Conservation (phyloP, 2,113 vertebrate species). For the Phrynosoma platyrhinos region DNA sequence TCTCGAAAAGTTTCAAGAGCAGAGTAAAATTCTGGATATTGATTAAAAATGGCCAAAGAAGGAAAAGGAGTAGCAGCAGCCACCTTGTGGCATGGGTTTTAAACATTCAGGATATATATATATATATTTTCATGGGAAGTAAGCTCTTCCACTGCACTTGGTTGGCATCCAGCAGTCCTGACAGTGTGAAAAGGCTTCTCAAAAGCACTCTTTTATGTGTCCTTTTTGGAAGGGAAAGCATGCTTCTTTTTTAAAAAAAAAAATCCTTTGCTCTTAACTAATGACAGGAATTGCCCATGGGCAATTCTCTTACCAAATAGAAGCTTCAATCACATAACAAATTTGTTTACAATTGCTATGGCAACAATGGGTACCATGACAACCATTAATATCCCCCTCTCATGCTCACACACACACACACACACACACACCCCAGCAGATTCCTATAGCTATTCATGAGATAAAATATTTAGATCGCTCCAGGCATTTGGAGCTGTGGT, state of each 20-base stretch:
- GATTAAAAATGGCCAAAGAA: not conserved
- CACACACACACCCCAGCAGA: not conserved
- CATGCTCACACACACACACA: conserved; percentile 17
- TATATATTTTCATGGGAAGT: conserved; percentile 22
- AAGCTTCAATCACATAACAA: conserved; percentile 40
- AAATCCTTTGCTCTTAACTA: not conserved
- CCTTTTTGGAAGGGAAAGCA: not conserved
- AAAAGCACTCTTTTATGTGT: conserved; percentile 21
- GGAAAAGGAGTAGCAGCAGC: not conserved
- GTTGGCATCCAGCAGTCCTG: not conserved
- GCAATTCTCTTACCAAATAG: conserved; percentile 38
- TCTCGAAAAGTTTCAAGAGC: not conserved
- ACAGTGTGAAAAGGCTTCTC: not conserved
- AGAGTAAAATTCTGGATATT: not conserved
- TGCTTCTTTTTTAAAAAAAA: not conserved
- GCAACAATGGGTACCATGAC: conserved; percentile 54
- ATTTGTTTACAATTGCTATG: conserved; percentile 72
- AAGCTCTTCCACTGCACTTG: not conserved
- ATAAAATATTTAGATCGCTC: conserved; percentile 44
- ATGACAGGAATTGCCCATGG: conserved; percentile 41
- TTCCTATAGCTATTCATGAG: conserved; percentile 18
- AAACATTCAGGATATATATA: not conserved
- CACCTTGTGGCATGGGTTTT: not conserved
- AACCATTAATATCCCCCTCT: conserved; percentile 49
- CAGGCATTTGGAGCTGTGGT: conserved; percentile 36